These are phyloP conservation scores for Chrysocyon brachyurus DNA, from an alignment of 2,797 vertebrate genomes.

Conservation along the genomic window DNA sequence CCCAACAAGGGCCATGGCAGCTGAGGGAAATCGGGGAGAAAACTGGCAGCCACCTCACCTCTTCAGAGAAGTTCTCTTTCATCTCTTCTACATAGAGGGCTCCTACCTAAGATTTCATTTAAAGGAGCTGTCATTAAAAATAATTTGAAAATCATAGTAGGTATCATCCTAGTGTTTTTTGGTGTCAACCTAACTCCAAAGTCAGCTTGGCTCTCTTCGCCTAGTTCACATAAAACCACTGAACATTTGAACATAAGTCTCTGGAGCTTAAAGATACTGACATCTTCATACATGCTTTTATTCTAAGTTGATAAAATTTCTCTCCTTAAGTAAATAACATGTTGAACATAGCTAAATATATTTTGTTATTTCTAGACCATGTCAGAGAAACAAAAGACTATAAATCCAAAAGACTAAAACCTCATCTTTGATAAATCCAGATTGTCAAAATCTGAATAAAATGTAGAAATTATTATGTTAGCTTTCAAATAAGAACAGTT, in stretches of 20 bases:
- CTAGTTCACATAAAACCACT: not conserved
- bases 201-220: not conserved
- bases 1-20: too few relatives aligned
- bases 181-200: not conserved
- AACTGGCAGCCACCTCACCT: fast-evolving
- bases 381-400: slow-evolving; percentile 26
- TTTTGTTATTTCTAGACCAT: slow-evolving; percentile 11
- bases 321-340: slow-evolving; percentile 4
- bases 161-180: not conserved
- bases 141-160: not conserved
- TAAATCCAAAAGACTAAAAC: slow-evolving; percentile 17
- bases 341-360: slow-evolving; percentile 11
- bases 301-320: not conserved
- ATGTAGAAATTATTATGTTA: not conserved
- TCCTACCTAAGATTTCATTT: not conserved
- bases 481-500: slow-evolving; percentile 9
- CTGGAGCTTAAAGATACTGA: not conserved
- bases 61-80: not conserved
- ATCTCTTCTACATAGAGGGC: not conserved
- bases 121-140: not conserved
- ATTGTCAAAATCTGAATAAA: slow-evolving; percentile 7
- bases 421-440: not conserved
- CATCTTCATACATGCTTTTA: not conserved
- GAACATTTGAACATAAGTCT: not conserved
- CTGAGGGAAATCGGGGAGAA: not conserved